Evolutionary conservation across 2,888 invertebrate species (phyloP).

Genomic region (Drosophila engyochracea): DNA sequence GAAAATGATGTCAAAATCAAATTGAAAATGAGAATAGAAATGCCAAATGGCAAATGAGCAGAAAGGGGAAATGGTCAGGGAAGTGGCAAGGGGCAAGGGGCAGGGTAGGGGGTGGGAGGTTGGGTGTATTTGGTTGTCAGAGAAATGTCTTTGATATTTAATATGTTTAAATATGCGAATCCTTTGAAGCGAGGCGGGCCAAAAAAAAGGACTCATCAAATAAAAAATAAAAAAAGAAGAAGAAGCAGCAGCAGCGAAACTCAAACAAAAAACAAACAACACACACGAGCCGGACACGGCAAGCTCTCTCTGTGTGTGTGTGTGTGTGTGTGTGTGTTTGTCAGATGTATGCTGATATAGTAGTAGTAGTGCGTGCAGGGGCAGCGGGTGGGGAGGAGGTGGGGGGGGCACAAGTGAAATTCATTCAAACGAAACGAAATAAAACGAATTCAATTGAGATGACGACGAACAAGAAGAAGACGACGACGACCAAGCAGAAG

Average conservation of each 20-base stretch:
- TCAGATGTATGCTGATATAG: slow-evolving; percentile 65
- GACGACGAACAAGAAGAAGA: slow-evolving; percentile 52
- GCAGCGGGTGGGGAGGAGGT: too few species aligned
- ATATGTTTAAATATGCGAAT: slow-evolving; percentile 80
- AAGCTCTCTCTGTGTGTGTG: slow-evolving; percentile 13
- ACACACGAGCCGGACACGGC: slow-evolving; percentile 47
- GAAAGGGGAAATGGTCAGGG: neutral
- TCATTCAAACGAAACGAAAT: slow-evolving; percentile 82
- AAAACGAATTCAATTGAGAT: slow-evolving; percentile 83
- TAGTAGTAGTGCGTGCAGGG: slow-evolving; percentile 43
- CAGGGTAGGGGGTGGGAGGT: slow-evolving; percentile 29
- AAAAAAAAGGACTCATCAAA: slow-evolving; percentile 23
- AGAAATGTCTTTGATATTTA: slow-evolving; percentile 79
- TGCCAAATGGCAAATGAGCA: slow-evolving; percentile 21
- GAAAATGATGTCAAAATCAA: slow-evolving; percentile 34
- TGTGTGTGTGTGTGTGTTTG: slow-evolving; percentile 32
- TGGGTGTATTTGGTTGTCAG: slow-evolving; percentile 5
- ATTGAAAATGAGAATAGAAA: slow-evolving; percentile 34
- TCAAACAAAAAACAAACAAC: slow-evolving; percentile 40
- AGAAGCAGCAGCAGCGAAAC: slow-evolving; percentile 10
- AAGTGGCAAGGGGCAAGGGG: neutral
- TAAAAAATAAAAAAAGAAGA: slow-evolving; percentile 5
- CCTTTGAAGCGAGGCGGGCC: slow-evolving; percentile 70
- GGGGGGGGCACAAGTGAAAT: slow-evolving; percentile 63
- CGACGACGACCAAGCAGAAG: slow-evolving; percentile 8